A percentile compares a stretch with the other conserved stretches of the same genome.
These are phyloP conservation scores for Hassar affinis DNA, from an alignment of 2,113 vertebrate species.

Conservation along the genomic window DNA sequence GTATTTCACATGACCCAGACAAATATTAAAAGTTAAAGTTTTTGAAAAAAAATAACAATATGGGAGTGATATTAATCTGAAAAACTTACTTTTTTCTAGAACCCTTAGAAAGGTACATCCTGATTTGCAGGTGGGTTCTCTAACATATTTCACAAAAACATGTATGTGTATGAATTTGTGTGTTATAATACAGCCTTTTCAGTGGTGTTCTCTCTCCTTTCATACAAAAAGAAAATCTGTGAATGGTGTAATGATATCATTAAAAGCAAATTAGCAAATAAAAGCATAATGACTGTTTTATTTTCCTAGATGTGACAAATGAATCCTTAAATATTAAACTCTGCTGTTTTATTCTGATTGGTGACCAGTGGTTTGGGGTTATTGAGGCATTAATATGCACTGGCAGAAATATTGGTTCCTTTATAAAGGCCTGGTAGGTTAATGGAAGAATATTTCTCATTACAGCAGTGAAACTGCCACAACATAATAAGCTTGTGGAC, in stretches of 20 bases:
- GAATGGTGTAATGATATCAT: neutral
- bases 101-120: no score
- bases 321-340: conserved; percentile 12
- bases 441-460: neutral
- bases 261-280: conserved; percentile 21
- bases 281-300: neutral
- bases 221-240: neutral
- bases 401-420: neutral
- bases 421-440: neutral
- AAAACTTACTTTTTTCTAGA: no score
- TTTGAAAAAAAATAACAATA: no score
- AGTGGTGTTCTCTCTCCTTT: neutral
- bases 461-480: neutral
- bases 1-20: no score
- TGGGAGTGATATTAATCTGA: no score
- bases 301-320: neutral
- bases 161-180: neutral
- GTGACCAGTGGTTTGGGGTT: neutral
- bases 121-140: no score
- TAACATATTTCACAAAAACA: no score
- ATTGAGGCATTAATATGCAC: neutral
- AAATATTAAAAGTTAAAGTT: no score
- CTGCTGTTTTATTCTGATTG: neutral
- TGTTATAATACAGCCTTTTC: neutral
- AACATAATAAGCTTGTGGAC: neutral